Conservation (phyloP, 2,888 invertebrate genomes). For the Odontomyia ornata region DNA sequence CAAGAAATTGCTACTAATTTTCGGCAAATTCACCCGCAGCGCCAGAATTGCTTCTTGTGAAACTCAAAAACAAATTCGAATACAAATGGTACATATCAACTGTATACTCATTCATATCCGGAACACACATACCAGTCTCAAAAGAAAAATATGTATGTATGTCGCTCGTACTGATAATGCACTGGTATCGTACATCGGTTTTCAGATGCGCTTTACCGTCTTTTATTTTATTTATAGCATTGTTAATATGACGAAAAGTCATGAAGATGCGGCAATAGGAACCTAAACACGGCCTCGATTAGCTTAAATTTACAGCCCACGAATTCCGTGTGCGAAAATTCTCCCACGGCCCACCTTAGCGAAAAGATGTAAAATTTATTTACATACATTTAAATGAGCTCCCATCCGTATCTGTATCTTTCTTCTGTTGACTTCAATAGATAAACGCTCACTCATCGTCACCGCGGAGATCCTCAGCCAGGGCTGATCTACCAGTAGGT, state of each 20-base stretch:
- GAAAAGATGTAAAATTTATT: constrained; percentile 30
- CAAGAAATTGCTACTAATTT: too few relatives aligned
- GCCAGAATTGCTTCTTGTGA: too few relatives aligned
- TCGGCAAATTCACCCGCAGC: too few relatives aligned
- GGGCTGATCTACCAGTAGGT: background rate
- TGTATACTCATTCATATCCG: too few relatives aligned
- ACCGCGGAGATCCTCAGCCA: background rate
- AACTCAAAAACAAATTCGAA: too few relatives aligned
- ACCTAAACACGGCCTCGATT: constrained; percentile 14
- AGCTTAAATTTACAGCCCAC: constrained; percentile 17
- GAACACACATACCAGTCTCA: too few relatives aligned
- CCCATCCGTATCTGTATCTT: background rate
- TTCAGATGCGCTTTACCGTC: background rate
- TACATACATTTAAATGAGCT: constrained; percentile 36
- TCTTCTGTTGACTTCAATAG: too few relatives aligned
- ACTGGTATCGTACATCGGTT: background rate
- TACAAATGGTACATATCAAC: too few relatives aligned
- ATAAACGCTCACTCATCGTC: background rate
- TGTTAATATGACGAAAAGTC: constrained; percentile 38
- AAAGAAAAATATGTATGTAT: too few relatives aligned
- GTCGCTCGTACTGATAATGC: too few relatives aligned
- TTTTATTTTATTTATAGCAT: constrained; percentile 16
- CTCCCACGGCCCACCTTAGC: constrained; percentile 40
- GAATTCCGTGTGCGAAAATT: constrained; percentile 34
- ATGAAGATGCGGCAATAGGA: constrained; percentile 14